These are phyloP conservation scores for Toxotes chatareus DNA, from an alignment of 2,113 vertebrate species.

Conservation along the genomic window DNA sequence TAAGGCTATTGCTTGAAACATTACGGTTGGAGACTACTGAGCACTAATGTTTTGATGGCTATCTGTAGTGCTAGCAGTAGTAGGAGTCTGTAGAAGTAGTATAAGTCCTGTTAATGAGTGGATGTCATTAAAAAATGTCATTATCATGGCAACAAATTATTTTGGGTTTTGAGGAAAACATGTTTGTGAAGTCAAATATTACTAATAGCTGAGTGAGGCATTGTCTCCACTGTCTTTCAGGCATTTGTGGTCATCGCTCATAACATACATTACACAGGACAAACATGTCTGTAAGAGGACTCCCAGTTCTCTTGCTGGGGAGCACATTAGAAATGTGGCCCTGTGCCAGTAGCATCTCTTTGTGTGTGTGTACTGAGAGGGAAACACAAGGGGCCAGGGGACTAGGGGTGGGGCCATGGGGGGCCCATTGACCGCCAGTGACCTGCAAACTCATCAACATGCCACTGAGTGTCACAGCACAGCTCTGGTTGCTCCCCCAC, in stretches of 20 bases:
- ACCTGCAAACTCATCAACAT: constrained; percentile 85
- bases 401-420: constrained; percentile 75
- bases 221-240: constrained; percentile 3
- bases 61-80: neutral
- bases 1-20: neutral
- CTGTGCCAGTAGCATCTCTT: constrained; percentile 74
- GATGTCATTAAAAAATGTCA: neutral
- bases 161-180: neutral
- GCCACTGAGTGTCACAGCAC: constrained; percentile 80
- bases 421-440: constrained; percentile 81
- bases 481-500: constrained; percentile 74
- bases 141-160: neutral
- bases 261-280: constrained; percentile 58
- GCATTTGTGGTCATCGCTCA: constrained; percentile 24
- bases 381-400: constrained; percentile 78
- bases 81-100: neutral
- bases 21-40: neutral
- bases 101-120: neutral
- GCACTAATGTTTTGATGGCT: neutral
- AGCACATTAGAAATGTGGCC: constrained; percentile 71
- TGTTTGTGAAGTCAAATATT: neutral
- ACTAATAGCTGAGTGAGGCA: neutral
- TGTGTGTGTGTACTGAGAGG: constrained; percentile 85
- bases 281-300: constrained; percentile 66
- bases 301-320: constrained; percentile 64